Conservation (phyloP, 2,113 vertebrate species). For the Macquaria australasica region DNA sequence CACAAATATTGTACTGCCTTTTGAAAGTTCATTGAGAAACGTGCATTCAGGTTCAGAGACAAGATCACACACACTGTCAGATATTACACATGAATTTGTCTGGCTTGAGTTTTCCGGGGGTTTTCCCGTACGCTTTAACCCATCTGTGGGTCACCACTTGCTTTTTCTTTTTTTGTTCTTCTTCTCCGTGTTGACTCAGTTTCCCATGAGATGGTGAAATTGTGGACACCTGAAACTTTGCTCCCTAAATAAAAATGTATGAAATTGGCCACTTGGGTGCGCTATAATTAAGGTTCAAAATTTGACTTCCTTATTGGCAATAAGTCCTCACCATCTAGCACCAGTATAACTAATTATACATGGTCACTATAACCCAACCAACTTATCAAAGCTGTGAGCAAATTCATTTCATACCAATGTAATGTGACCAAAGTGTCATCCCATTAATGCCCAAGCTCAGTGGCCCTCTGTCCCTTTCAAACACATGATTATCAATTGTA, state of each 20-base stretch:
- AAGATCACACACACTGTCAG: not conserved
- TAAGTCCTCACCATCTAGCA: not conserved
- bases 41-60: not conserved
- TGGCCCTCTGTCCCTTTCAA: not conserved
- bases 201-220: not conserved
- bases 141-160: not conserved
- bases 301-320: no score
- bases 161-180: not conserved
- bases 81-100: not conserved
- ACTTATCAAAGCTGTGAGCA: not conserved
- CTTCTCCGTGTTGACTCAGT: not conserved
- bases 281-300: slow-evolving; percentile 26
- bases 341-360: not conserved
- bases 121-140: not conserved
- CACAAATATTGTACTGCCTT: not conserved
- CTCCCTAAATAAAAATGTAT: not conserved
- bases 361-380: not conserved
- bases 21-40: not conserved
- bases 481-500: not conserved
- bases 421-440: not conserved
- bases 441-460: not conserved
- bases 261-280: slow-evolving; percentile 40
- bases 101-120: no score
- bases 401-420: not conserved
- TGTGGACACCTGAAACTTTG: not conserved